These are phyloP conservation scores for Mesocentrotus franciscanus DNA, from an alignment of 53 echinoderm and acorn worm genomes.

Conservation along the genomic window DNA sequence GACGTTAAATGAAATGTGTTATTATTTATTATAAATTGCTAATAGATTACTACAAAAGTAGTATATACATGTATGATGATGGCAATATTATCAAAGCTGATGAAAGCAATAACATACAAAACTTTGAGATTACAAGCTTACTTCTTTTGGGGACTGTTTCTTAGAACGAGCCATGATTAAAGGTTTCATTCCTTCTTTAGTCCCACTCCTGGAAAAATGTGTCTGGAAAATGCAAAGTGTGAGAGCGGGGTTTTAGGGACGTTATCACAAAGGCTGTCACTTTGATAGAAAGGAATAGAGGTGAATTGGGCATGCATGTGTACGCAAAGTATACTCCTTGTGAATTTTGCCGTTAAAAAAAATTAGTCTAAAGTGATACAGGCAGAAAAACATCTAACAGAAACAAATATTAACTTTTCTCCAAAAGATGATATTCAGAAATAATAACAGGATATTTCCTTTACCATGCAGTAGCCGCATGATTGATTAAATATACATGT, in stretches of 20 bases:
- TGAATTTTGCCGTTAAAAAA: not conserved
- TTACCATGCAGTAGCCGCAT: not conserved
- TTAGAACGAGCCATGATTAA: constrained; percentile 43
- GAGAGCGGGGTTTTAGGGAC: not conserved
- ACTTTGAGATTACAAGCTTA: not conserved
- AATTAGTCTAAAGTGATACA: not conserved
- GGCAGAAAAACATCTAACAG: not conserved
- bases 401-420: not conserved
- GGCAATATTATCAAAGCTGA: not conserved
- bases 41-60: not conserved
- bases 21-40: too few species aligned
- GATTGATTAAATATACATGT: too few species aligned
- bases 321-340: not conserved
- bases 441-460: not conserved
- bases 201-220: constrained; percentile 78
- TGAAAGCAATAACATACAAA: not conserved
- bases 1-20: too few species aligned
- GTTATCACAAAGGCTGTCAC: not conserved
- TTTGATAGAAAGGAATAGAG: not conserved
- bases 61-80: not conserved
- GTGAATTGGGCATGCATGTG: not conserved
- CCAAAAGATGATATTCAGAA: not conserved
- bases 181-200: constrained; percentile 74
- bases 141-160: constrained; percentile 53
- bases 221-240: constrained; percentile 65